These are phyloP conservation scores for Scytalopus superciliaris DNA, from an alignment of 2,113 vertebrate genomes.

Conservation along the genomic window DNA sequence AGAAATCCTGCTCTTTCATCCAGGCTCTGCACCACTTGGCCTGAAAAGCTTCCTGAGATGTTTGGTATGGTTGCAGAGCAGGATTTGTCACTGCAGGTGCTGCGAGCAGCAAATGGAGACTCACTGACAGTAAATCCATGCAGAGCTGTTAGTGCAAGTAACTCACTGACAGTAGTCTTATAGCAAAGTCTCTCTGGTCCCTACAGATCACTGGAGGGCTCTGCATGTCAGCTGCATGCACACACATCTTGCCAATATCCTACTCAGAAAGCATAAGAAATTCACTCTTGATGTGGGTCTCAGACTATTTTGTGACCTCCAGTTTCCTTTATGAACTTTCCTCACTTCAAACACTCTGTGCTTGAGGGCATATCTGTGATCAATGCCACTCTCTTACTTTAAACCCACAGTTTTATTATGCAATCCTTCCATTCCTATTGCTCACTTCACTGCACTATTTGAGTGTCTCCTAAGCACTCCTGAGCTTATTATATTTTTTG, in stretches of 20 bases:
- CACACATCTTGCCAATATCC: accelerated
- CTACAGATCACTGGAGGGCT: not conserved
- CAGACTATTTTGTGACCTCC: not conserved
- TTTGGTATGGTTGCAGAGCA: not conserved
- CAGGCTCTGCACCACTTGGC: not conserved
- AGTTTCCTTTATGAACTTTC: not conserved
- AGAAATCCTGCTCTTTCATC: not conserved
- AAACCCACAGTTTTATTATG: not conserved
- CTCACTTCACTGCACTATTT: not conserved
- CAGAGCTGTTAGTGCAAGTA: not conserved
- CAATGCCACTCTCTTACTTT: not conserved
- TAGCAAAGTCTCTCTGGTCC: not conserved
- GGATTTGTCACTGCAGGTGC: not conserved
- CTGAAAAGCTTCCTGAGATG: not conserved
- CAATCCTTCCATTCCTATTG: not conserved
- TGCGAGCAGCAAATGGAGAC: not conserved
- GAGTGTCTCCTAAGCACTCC: not conserved
- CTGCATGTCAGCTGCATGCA: not conserved
- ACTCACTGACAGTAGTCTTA: not conserved
- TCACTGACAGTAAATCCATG: not conserved
- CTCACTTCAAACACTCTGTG: not conserved
- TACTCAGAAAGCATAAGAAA: not conserved
- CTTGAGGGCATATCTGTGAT: not conserved
- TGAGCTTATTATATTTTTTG: not conserved
- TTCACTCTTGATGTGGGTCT: not conserved